Percentiles rank a stretch among this genome's conserved stretches.
phyloP scores from a whole-genome alignment of 2,888 invertebrate species.

The Falcaria lacertinaria region DNA sequence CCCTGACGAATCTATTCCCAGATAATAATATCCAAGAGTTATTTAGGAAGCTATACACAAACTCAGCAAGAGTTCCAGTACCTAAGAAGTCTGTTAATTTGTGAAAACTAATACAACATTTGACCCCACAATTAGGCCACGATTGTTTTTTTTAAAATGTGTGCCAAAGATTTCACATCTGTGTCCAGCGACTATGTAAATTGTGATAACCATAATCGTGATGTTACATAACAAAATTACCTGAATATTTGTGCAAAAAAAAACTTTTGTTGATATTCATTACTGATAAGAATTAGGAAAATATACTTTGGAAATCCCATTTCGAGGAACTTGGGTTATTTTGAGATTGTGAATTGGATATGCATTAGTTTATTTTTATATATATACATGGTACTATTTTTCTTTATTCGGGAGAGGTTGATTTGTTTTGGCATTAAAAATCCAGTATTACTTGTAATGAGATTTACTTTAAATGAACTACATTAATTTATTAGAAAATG shows the following conservation, averaged over 20 bases:
- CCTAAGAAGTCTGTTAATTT: slow-evolving; percentile 57
- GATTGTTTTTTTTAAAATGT: neutral
- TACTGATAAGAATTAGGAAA: neutral
- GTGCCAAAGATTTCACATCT: neutral
- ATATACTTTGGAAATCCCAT: neutral
- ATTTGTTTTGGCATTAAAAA: too few relatives aligned
- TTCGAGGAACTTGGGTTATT: neutral
- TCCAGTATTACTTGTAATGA: too few relatives aligned
- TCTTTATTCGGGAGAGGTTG: too few relatives aligned
- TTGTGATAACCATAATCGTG: neutral
- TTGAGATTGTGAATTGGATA: neutral
- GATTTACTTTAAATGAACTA: too few relatives aligned
- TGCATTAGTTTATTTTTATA: too few relatives aligned
- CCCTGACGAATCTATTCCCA: slow-evolving; percentile 86
- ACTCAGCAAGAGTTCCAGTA: slow-evolving; percentile 71
- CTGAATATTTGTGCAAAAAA: neutral
- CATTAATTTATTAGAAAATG: too few relatives aligned
- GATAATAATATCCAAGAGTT: slow-evolving; percentile 86
- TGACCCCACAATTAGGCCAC: neutral
- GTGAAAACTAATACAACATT: slow-evolving; percentile 13
- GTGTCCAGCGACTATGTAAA: neutral
- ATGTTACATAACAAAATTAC: neutral
- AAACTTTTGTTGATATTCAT: neutral
- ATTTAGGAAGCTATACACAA: slow-evolving; percentile 86
- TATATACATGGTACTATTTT: too few relatives aligned